Base-by-base conservation (phyloP, 2,888 invertebrate species). In the Digitonthophagus gazella region DNA sequence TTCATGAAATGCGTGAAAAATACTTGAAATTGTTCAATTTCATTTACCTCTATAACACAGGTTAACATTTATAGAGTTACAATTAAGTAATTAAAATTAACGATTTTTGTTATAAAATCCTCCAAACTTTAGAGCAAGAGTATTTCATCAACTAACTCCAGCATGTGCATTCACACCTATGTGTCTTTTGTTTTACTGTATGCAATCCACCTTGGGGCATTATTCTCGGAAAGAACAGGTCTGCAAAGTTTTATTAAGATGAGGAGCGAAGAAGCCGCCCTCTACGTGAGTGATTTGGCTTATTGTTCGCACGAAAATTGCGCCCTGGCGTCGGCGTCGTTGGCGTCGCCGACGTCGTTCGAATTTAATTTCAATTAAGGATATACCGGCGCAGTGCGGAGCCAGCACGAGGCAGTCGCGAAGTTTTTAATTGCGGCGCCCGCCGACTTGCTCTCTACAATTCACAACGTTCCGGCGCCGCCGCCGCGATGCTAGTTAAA, bases 341-440 rank as follows among this genome's bases (percentile, higher is more conserved):
- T n/a, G 18, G 18, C 61, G 14, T 58, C 61, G 19, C 61, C 16
- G 58, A 58, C 3, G 8, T n/a, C 56, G 18, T 18, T 19, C 18
- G 19, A 61, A 61, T 61, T 61, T 61, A 61, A 61, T 61, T 61
- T 61, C 61, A 61, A 61, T 61, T 61, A 61, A 15, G 61, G 18
- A 61, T 61, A 19, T 61, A 61, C 61, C 61, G 61, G 20, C 6
- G 18, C 18, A 58, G 6, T 16, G 1, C 57, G 11, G 57, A 57
- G 57, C 16, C 14, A 15, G 15, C 14, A n/a, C n/a, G n/a, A n/a
- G n/a, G n/a, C 58, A n/a, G 61, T 61, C 20, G 61, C 19, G 20
- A 61, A 61, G 6, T 61, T 61, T 61, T 61, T 61, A 61, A 61
- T 61, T 61, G 61, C 20, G 20, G 61, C 28, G 28, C 28, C 28